Conservation (phyloP, 1,140 invertebrate species). For the Caenorhabditis brenneri region DNA sequence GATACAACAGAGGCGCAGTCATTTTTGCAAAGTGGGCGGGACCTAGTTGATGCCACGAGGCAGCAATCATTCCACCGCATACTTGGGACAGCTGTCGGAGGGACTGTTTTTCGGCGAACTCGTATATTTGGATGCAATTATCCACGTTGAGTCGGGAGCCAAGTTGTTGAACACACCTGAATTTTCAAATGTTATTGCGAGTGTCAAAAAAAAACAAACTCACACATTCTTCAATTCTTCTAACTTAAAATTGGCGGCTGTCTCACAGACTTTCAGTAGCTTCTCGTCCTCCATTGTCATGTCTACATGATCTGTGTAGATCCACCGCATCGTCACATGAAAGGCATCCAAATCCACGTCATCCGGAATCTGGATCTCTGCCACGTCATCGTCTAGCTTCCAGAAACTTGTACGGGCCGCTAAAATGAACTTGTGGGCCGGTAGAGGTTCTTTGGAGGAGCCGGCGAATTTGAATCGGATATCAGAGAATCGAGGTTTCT, state of each 20-base stretch:
- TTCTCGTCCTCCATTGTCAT: not conserved
- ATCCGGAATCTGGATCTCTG: not conserved
- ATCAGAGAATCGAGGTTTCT: not conserved
- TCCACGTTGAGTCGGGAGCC: constrained; percentile 84
- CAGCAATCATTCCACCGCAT: constrained; percentile 84
- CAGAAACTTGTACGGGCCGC: not conserved
- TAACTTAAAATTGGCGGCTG: not conserved
- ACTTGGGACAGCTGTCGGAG: constrained; percentile 77
- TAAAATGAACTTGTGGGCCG: not conserved
- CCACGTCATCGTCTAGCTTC: not conserved
- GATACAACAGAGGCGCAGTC: constrained; percentile 84
- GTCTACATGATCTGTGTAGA: not conserved
- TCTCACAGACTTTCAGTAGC: not conserved
- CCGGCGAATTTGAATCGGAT: not conserved
- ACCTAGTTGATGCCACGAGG: constrained; percentile 80
- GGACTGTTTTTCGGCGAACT: constrained; percentile 84
- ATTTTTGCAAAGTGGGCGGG: constrained; percentile 89
- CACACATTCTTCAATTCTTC: constrained; percentile 24
- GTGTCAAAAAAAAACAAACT: not conserved
- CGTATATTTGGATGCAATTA: constrained; percentile 88
- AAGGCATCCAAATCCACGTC: constrained; percentile 19
- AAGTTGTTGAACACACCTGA: constrained; percentile 85
- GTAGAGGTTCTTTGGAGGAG: not conserved
- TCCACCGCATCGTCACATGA: constrained; percentile 14
- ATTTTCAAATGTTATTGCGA: constrained; percentile 56